Evolutionary conservation across 2,113 vertebrate species (phyloP).

Genomic region (Shinisaurus crocodilurus): DNA sequence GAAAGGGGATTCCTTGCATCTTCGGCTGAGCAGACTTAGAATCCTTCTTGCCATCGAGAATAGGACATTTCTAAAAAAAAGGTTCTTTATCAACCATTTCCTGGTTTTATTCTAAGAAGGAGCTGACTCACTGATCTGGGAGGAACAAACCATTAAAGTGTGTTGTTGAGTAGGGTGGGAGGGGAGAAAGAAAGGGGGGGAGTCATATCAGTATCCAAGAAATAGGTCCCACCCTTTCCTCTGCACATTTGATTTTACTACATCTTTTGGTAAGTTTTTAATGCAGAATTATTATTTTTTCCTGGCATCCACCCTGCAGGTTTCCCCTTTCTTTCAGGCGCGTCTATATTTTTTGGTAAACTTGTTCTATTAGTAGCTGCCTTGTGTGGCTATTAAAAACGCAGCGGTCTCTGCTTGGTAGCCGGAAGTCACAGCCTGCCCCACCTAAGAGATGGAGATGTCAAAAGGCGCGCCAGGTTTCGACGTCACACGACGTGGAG

Average conservation of each 20-base stretch:
- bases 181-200: not conserved
- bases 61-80: not conserved
- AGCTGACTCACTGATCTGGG: conserved; percentile 40
- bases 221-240: conserved; percentile 52
- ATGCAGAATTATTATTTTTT: conserved; percentile 68
- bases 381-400: conserved; percentile 69
- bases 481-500: conserved; percentile 48
- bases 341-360: conserved; percentile 59
- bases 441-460: conserved; percentile 58
- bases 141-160: not conserved
- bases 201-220: conserved; percentile 10
- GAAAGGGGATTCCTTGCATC: too few species aligned
- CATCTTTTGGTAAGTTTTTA: conserved; percentile 42
- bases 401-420: conserved; percentile 38
- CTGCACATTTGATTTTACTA: conserved; percentile 41
- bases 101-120: conserved; percentile 41
- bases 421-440: conserved; percentile 59
- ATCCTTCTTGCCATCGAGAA: too few species aligned
- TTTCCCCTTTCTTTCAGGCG: conserved; percentile 36
- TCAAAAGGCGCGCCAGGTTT: conserved; percentile 50
- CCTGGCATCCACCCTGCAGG: conserved; percentile 60
- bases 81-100: conserved; percentile 46
- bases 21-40: too few species aligned
- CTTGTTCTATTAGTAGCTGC: conserved; percentile 66
- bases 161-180: not conserved